Evolutionary conservation across 2,797 vertebrate species (phyloP).

Genomic region (Cyclopterus lumpus): DNA sequence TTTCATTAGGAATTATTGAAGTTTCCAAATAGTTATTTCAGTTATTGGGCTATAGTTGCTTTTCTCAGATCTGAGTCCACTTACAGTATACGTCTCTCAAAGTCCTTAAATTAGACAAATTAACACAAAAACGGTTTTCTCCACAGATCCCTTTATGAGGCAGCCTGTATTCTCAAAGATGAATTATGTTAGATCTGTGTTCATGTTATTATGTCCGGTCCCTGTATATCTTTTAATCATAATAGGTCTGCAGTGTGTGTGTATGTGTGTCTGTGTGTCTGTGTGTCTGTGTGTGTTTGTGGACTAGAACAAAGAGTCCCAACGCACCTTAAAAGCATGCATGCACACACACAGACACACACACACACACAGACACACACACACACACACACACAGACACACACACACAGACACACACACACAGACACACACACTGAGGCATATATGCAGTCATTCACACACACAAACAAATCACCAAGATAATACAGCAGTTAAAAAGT

Average conservation of each 20-base stretch:
- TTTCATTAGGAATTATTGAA: background rate
- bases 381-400: background rate
- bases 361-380: background rate
- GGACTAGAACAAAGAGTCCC: background rate
- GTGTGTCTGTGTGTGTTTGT: constrained; percentile 1
- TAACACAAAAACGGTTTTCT: too few species aligned
- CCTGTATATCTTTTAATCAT: background rate
- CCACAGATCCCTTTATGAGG: too few species aligned
- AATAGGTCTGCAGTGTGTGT: background rate
- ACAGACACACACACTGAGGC: too few species aligned
- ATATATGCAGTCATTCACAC: too few species aligned
- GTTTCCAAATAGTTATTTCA: background rate
- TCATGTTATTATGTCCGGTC: too few species aligned
- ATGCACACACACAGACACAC: too few species aligned
- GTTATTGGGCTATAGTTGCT: background rate
- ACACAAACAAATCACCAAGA: too few species aligned
- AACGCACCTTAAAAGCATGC: background rate
- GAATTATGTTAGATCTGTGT: too few species aligned
- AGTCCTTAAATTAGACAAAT: background rate
- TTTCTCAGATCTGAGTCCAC: background rate
- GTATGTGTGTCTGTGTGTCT: background rate
- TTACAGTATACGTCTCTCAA: background rate
- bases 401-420: background rate
- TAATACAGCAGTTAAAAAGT: too few species aligned
- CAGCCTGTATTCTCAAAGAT: too few species aligned